Evolutionary conservation across 1,140 invertebrate genomes (phyloP).

Genomic region (Drosophila sechellia): DNA sequence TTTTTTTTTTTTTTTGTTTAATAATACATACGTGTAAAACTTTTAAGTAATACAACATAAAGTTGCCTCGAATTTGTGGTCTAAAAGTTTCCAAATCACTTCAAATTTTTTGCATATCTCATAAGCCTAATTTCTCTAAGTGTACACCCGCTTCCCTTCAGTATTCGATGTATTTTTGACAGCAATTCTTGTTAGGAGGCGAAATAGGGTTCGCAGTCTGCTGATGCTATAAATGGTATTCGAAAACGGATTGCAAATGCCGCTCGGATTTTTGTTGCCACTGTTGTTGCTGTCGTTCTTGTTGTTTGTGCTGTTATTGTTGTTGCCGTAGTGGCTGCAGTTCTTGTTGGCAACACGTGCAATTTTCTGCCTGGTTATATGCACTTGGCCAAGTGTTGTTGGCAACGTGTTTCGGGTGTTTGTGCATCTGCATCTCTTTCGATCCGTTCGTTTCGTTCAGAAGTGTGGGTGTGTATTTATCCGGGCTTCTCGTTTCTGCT

Average conservation of each 20-base stretch:
- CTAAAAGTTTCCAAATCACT: too few species aligned
- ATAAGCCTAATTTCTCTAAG: neutral
- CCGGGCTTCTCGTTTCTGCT: slow-evolving; percentile 25
- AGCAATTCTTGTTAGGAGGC: slow-evolving; percentile 40
- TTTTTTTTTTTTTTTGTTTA: too few species aligned
- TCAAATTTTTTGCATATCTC: too few species aligned
- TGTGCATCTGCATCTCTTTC: slow-evolving; percentile 18
- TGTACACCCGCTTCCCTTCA: slow-evolving; percentile 7
- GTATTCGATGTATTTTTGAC: slow-evolving; percentile 34
- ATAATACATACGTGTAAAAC: too few species aligned
- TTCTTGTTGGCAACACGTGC: slow-evolving; percentile 61
- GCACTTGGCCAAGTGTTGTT: slow-evolving; percentile 39
- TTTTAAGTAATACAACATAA: too few species aligned
- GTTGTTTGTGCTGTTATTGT: slow-evolving; percentile 2
- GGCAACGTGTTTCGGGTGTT: slow-evolving; percentile 44
- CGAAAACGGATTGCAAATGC: slow-evolving; percentile 66
- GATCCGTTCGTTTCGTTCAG: neutral
- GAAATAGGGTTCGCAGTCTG: slow-evolving; percentile 25
- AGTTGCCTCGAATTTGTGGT: too few species aligned
- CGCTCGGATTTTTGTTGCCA: slow-evolving; percentile 34
- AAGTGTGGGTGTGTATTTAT: slow-evolving; percentile 2
- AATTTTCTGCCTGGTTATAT: slow-evolving; percentile 49
- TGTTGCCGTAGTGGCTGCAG: neutral
- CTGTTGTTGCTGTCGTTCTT: slow-evolving; percentile 3
- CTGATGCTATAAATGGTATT: slow-evolving; percentile 64